Evolutionary conservation across 2,113 vertebrate genomes (phyloP), one percentile per base, ranked within the genome.

Genomic region (Anolis carolinensis): DNA sequence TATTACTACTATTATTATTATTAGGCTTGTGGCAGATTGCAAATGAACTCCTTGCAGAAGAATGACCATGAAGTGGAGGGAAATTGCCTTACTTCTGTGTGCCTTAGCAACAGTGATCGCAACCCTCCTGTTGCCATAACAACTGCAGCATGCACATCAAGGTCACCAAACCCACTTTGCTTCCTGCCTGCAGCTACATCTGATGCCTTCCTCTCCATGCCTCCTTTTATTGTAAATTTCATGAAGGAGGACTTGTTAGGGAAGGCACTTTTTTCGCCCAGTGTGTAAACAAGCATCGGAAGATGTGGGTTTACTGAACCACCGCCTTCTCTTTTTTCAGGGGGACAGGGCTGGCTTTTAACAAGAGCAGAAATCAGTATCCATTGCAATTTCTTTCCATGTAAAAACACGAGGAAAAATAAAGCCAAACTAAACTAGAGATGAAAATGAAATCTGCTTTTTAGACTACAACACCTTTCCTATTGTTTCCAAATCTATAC

Each of bases 91-190:
- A 89, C 93, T 95, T 96, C 93, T 93, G 91, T 89, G 89, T 94
- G 94, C 97, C 95, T 94, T 96, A 95, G 95, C 96, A 96, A 95
- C 95, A 93, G 91, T 75, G 82, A 95, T 95, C 95, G 96, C 80
- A 59, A 85, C 94, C 95, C 91, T 87, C 88, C 83, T 91, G 98
- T 98, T 98, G 94, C 98, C 97, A 98, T 98, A 96, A 96, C 96
- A 97, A 98, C 97, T 90, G 81, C 14, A 82, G 93, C 92, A 90
- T 88, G 92, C 93, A 95, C 93, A 96, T 95, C 96, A 97, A 97
- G 97, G 98, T 98, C 96, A 96, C 92, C 85, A 90, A 95, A 95
- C 95, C 95, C 95, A 94, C 95, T 88, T 92, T 89, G 86, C 93
- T 94, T 92, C 92, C 94, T 94, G 94, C 93, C 87, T 87, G 90